These are phyloP conservation scores for Schmidtea mediterranea DNA, from an alignment of 1,140 invertebrate genomes.

Conservation along the genomic window DNA sequence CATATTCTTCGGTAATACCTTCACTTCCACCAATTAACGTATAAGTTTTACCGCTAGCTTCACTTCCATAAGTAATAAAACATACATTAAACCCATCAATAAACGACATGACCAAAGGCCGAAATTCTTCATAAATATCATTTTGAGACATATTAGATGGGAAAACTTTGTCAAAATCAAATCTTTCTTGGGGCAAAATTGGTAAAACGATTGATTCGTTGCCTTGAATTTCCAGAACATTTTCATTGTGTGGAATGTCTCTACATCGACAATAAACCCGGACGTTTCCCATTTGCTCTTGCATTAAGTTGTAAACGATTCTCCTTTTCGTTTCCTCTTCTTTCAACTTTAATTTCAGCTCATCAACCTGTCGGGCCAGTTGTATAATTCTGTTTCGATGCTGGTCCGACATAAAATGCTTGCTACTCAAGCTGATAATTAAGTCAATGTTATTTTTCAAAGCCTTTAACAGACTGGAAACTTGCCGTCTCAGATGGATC, in stretches of 20 bases:
- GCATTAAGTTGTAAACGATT: neutral
- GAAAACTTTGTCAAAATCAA: no score
- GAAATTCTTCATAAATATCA: neutral
- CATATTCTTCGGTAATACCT: neutral
- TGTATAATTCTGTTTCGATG: neutral
- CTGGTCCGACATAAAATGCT: neutral
- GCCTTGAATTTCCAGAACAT: neutral
- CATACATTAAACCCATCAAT: slow-evolving; percentile 1
- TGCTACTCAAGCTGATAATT: neutral
- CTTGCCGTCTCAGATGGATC: no score
- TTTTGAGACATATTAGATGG: neutral
- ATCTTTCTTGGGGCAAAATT: no score
- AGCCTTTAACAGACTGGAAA: no score
- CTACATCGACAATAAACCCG: neutral
- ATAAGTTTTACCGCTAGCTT: slow-evolving; percentile 1
- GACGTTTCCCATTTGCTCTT: neutral
- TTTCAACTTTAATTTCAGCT: neutral
- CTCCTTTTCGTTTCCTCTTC: neutral
- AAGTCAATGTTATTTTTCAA: no score
- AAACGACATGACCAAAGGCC: neutral
- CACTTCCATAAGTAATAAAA: slow-evolving; percentile 5
- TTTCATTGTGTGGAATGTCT: neutral
- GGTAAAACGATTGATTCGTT: no score
- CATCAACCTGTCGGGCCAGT: neutral
- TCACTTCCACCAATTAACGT: neutral